phyloP scores from a whole-genome alignment of 2,797 vertebrate species.

The Scomberomorus guttatus region DNA sequence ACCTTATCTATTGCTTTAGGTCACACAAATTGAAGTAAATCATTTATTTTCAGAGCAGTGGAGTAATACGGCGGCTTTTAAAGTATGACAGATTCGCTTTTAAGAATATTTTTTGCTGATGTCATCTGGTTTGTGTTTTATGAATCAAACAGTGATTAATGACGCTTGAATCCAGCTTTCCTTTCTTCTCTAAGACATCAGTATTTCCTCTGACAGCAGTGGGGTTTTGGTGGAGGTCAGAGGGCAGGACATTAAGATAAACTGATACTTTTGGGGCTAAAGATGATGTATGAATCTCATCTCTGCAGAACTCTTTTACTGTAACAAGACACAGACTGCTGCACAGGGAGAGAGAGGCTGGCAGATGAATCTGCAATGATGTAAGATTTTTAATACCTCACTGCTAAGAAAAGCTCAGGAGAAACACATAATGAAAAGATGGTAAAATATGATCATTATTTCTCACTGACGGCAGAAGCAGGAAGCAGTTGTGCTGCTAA shows the following conservation, averaged over 20 bases:
- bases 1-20: neutral
- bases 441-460: too few species aligned
- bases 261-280: neutral
- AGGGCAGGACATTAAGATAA: conserved; percentile 6
- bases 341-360: neutral
- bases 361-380: too few species aligned
- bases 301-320: neutral
- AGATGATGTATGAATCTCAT: neutral
- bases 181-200: neutral
- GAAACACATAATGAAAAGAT: too few species aligned
- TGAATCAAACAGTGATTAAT: conserved; percentile 4
- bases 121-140: conserved; percentile 23
- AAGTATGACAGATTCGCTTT: neutral
- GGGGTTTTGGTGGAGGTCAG: neutral
- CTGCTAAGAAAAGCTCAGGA: too few species aligned
- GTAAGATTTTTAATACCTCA: too few species aligned
- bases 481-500: too few species aligned
- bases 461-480: too few species aligned
- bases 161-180: neutral
- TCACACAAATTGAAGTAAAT: neutral
- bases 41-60: neutral
- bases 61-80: neutral
- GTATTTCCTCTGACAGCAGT: neutral
- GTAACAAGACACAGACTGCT: conserved; percentile 22
- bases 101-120: neutral